Base-by-base conservation (phyloP, 2,888 invertebrate species). In the Clunio marinus region DNA sequence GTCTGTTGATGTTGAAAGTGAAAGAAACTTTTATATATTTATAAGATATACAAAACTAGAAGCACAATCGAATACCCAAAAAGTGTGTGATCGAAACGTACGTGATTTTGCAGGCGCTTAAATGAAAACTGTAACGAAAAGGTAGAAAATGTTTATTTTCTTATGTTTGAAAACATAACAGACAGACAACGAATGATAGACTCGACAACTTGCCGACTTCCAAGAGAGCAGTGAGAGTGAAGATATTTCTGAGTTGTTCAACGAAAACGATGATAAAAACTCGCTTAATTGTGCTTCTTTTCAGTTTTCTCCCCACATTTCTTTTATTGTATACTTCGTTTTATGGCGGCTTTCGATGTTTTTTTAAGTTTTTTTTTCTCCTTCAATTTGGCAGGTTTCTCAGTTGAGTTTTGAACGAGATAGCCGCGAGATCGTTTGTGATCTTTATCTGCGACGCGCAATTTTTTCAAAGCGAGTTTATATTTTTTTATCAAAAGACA, bases 391-490 rank as follows among this genome's bases (percentile, higher is more conserved):
- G 4, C 51, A 13, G 22, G 17, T 22, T 51, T 17, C 51, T 51
- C 51, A 51, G 51, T 51, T 51, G 51, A 17, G 22, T 51, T 51
- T 51, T 22, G 51, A 51, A 51, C 51, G 51, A 51, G 51, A 51
- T 51, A 51, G 51, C 17, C 10, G 51, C 4, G 22, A 51, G 51
- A 51, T 51, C 51, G 51, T n/a, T n/a, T 13, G 22, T n/a, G 51
- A 51, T 51, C 51, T 51, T 51, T 51, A 51, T 51, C 51, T 45
- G 51, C 22, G 51, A 51, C 51, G 51, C 51, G 5, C 51, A 51
- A n/a, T 7, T 32, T 41, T 41, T 41, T 41, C 15, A 10, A n/a
- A n/a, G 41, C 41, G 32, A 32, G 32, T 7, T 32, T n/a, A n/a
- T n/a, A 7, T 32, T 32, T 51, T 51, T 51, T 51, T 51, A 51